Base-by-base conservation (phyloP, 64 coral and sea anemone genomes). In the Montipora foliosa region DNA sequence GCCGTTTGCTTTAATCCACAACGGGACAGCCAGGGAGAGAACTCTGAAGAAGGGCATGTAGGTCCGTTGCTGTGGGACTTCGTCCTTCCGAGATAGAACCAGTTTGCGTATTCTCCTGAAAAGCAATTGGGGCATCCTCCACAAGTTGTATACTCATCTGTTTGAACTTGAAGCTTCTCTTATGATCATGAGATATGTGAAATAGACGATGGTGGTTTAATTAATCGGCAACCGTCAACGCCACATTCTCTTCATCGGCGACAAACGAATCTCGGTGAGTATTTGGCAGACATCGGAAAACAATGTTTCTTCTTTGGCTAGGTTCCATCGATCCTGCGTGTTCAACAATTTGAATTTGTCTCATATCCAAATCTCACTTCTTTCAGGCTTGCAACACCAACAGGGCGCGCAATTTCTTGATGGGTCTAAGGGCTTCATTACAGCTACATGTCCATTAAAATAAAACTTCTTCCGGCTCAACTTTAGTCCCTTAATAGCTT, bases 191-290 rank as follows among this genome's bases (percentile, higher is more conserved):
- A 75, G 29, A 25, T 24, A 44, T 22, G 20, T 75, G 73, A 75
- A 75, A 22, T 22, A 75, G 37, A 75, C 73, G 73, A 22, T 47
- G 69, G 20, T 87, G 84, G 12, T 61, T 29, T 73, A 47, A 14
- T 16, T 74, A 70, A 37, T 37, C 29, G 29, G 50, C 74, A 89
- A 17, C 88, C 88, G 37, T 89, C 4, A 22, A 78, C 10, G 12
- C 76, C 88, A 76, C 74, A 89, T 59, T 64, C 59, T 75, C 76
- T 89, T 4, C 50, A 89, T 75, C 88, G 75, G 49, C 72, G 64
- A 79, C 88, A 89, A 50, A 74, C 51, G 53, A 52, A 60, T 72
- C 87, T 37, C 21, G n/a, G 48, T 77, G 87, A 52, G 71, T 60
- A 20, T 78, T 19, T 57, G 19, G 45, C 10, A 89, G 70, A 71